Base-by-base conservation (phyloP, 2,888 invertebrate species). In the Leuctra nigra region DNA sequence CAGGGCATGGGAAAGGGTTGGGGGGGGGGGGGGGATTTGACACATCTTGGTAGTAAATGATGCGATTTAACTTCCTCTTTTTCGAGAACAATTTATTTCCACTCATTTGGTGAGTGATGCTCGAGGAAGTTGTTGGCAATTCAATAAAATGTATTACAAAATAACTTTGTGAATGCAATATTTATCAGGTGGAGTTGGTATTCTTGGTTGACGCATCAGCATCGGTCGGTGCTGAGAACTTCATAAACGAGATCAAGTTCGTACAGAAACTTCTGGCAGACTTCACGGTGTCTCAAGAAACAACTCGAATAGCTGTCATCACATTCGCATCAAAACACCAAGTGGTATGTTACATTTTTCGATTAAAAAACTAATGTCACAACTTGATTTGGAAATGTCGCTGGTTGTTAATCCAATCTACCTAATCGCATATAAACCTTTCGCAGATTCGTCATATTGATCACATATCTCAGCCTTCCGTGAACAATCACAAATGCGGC, bases 201-300 rank as follows among this genome's bases (percentile, higher is more conserved):
- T 85, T 86, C 67, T 70, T 85, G 46, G 79, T 86, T 46, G 86
- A 86, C 65, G 79, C 81, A 13, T 84, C 84, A n/a, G 81, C 81
- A 0, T 83, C 83, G 62, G 82, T 86, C 2, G 85, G 84, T 1
- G 73, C 75, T 60, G 70, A 73, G 18, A 83, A 86, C 69, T 86
- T 85, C 67, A 72, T 73, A 59, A 82, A 81, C 66, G 85, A 85
- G 67, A 68, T 85, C 50, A 80, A 79, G 65, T 84, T 85, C 67
- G 83, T 84, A 38, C 77, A 79, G 65, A 84, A 81, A 67, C 69
- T 85, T 4, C 67, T 86, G 39, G 80, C 83, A 25, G 81, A 82
- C 65, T 81, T 85, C 61, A 80, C 80, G 1, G 82, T 85, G 18
- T 81, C 82, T 62, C 75, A 74, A 47, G 76, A 80, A 64, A 76